phyloP scores from a whole-genome alignment of 2,113 vertebrate species.

The Tursiops truncatus region DNA sequence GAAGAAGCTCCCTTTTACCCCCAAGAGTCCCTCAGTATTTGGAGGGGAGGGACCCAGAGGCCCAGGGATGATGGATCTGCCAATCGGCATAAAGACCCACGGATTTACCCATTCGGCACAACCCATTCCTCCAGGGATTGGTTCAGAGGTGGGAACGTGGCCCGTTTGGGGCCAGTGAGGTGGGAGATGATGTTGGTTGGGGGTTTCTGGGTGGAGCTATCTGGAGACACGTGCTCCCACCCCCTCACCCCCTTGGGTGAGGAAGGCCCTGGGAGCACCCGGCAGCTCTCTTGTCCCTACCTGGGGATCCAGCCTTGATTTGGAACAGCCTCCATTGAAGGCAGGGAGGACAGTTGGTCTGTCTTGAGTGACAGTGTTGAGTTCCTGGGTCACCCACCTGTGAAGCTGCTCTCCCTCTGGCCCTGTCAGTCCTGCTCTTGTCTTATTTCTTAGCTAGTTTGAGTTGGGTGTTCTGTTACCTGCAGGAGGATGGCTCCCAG shows the following conservation, averaged over 20 bases:
- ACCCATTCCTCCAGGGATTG: not conserved
- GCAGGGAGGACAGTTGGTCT: not conserved
- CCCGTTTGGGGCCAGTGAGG: not conserved
- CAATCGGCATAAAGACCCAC: too few relatives aligned
- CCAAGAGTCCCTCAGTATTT: not conserved
- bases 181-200: not conserved
- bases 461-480: not conserved
- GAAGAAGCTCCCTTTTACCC: not conserved
- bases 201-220: not conserved
- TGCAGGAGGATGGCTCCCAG: not conserved
- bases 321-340: not conserved
- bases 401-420: fast-evolving
- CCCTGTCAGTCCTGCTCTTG: too few relatives aligned
- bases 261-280: fast-evolving
- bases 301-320: not conserved
- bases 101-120: not conserved
- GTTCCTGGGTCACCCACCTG: not conserved
- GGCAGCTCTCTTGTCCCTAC: fast-evolving
- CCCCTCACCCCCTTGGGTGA: not conserved
- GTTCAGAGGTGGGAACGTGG: not conserved
- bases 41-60: not conserved
- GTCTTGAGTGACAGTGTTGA: not conserved
- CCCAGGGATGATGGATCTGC: not conserved
- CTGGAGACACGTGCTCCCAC: fast-evolving
- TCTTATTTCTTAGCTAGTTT: not conserved